Evolutionary conservation across 2,113 vertebrate genomes (phyloP), one percentile per base, ranked within the genome.

Genomic region (Oreochromis tanganicae): DNA sequence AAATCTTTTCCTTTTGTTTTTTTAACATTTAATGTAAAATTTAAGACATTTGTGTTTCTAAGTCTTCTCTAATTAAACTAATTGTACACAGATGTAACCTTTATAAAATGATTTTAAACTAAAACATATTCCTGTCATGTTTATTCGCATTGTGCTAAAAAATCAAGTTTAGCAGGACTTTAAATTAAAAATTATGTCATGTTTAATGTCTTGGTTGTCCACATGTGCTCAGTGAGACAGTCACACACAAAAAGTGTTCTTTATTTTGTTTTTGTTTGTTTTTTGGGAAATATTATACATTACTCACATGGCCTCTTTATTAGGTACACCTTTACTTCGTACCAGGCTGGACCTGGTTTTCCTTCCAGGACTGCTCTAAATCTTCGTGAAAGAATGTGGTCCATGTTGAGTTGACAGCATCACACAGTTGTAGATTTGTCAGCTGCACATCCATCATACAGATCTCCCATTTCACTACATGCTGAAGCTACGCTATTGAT

Each of bases 171-270:
- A 19, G 61, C 61, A 29, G 59, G 29, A 34, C 29, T 36, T 2
- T 12, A 0, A 4, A 12, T 55, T 12, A 21, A 24, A 55, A 55
- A 12, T 6, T 0, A 21, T 21, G 54, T 55, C 3, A 5, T 55
- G n/a, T 55, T 55, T 55, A 21, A 21, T 54, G n/a, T 1, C n/a
- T 54, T 21, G 19, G 52, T 54, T 6, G 52, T 54, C 19, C 19
- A 54, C 52, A 54, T 54, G n/a, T 57, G 55, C 56, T 16, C 13
- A 71, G 24, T 29, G 41, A 75, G 68, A 16, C 41, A 48, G 66
- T 27, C 13, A 73, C 12, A 27, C n/a, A 48, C 2, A 73, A 73
- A 73, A 73, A 17, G 14, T 27, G 10, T 68, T 46, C 10, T 46
- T 19, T 46, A 1, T 71, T 71, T 71, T 71, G 6, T 8, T 21